Percentiles rank a stretch among this genome's conserved stretches.
These are phyloP conservation scores for Bombus waltoni DNA, from an alignment of 1,140 invertebrate species.

Conservation along the genomic window DNA sequence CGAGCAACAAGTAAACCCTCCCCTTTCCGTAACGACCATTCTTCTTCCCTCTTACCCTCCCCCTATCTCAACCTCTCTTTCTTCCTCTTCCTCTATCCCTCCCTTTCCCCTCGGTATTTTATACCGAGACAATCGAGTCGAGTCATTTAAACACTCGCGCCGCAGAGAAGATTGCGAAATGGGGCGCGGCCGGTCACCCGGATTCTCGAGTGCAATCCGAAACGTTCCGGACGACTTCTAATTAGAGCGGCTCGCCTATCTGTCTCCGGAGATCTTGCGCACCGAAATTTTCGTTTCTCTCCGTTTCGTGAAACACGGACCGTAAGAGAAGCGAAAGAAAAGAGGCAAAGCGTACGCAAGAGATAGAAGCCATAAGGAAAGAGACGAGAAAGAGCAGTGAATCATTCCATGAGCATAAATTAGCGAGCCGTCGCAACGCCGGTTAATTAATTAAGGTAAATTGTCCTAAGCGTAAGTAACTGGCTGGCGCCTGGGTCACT, in stretches of 20 bases:
- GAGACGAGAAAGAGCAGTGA: constrained; percentile 66
- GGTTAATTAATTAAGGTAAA: constrained; percentile 81
- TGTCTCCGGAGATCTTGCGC: constrained; percentile 18
- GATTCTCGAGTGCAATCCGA: constrained; percentile 53
- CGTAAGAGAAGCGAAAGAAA: constrained; percentile 25
- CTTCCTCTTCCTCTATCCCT: not conserved
- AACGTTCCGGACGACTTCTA: constrained; percentile 54
- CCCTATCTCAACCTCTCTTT: not conserved
- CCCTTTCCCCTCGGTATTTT: constrained; percentile 1
- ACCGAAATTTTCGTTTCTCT: constrained; percentile 47
- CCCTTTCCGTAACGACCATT: not conserved
- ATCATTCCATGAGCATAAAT: constrained; percentile 81
- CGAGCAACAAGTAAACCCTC: constrained; percentile 31
- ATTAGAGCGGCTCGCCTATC: constrained; percentile 56
- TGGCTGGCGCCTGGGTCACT: constrained; percentile 68
- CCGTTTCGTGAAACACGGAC: not conserved
- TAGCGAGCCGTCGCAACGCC: constrained; percentile 76
- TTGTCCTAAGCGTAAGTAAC: constrained; percentile 80
- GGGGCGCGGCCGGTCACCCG: constrained; percentile 22
- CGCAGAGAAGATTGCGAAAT: constrained; percentile 42
- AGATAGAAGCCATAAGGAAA: not conserved
- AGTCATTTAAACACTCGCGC: constrained; percentile 21
- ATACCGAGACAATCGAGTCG: constrained; percentile 38
- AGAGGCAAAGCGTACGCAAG: not conserved
- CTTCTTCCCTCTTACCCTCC: not conserved